Evolutionary conservation across 2,888 invertebrate species (phyloP).

Genomic region (Dicranocentrus wangi): DNA sequence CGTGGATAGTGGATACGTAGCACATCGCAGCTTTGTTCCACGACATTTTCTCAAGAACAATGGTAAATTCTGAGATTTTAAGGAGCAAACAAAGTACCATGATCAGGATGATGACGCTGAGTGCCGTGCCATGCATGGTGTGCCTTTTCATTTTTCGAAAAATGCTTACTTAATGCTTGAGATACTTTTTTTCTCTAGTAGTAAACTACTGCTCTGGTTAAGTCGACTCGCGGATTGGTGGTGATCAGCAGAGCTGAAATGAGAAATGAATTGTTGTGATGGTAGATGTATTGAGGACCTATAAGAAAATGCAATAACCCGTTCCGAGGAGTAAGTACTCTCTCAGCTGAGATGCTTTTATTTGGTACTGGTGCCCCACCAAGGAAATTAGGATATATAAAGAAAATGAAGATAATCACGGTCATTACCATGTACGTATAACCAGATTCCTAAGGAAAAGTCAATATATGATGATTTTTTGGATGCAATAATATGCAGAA

Average conservation of each 20-base stretch:
- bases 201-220: conserved; percentile 51
- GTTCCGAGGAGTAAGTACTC: conserved; percentile 38
- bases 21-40: conserved; percentile 27
- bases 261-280: conserved; percentile 50
- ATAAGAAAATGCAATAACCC: conserved; percentile 23
- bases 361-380: conserved; percentile 56
- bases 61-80: conserved; percentile 22
- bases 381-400: conserved; percentile 32
- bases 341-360: not conserved
- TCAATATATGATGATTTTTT: too few species aligned
- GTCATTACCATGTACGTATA: conserved; percentile 37
- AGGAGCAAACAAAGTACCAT: not conserved
- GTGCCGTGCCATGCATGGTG: conserved; percentile 1
- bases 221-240: conserved; percentile 38
- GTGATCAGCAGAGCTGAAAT: conserved; percentile 60
- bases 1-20: too few species aligned
- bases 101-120: not conserved
- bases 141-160: not conserved
- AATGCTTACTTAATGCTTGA: conserved; percentile 37
- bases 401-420: conserved; percentile 39
- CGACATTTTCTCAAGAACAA: conserved; percentile 49
- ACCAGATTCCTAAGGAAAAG: too few species aligned
- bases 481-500: too few species aligned
- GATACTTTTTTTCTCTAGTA: conserved; percentile 31
- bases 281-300: not conserved